Conservation (phyloP, 2,888 invertebrate genomes). For the Amorpha juglandis region DNA sequence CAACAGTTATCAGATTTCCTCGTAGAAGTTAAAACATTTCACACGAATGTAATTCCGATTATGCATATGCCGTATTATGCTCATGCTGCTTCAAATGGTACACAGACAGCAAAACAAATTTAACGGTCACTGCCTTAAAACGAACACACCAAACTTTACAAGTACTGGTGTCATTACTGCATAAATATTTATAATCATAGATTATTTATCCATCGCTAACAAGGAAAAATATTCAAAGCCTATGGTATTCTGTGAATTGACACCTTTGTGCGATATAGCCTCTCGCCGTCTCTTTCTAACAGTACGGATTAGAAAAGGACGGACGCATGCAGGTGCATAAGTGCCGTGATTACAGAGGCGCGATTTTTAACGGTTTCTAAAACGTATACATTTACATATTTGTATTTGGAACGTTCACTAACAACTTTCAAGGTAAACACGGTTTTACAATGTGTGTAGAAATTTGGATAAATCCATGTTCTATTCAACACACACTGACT, state of each 20-base stretch:
- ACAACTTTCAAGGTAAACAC: constrained; percentile 11
- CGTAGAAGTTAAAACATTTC: no score
- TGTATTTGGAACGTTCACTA: not conserved
- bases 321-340: constrained; percentile 54
- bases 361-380: constrained; percentile 63
- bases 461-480: no score
- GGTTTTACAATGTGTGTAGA: not conserved
- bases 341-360: constrained; percentile 60
- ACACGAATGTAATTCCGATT: no score
- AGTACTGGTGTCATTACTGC: not conserved
- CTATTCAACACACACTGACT: no score
- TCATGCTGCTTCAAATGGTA: no score
- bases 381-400: constrained; percentile 2
- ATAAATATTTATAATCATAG: constrained; percentile 3
- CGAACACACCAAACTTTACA: not conserved
- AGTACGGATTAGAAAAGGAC: constrained; percentile 42
- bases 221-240: constrained; percentile 2
- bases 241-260: constrained; percentile 62
- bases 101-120: no score
- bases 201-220: constrained; percentile 19
- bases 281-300: constrained; percentile 46
- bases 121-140: not conserved
- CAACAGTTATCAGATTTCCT: no score
- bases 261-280: constrained; percentile 50
- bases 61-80: no score